A percentile compares a stretch with the other conserved stretches of the same genome.
Conservation (phyloP, 2,888 invertebrate species). For the Drosophila mulleri region DNA sequence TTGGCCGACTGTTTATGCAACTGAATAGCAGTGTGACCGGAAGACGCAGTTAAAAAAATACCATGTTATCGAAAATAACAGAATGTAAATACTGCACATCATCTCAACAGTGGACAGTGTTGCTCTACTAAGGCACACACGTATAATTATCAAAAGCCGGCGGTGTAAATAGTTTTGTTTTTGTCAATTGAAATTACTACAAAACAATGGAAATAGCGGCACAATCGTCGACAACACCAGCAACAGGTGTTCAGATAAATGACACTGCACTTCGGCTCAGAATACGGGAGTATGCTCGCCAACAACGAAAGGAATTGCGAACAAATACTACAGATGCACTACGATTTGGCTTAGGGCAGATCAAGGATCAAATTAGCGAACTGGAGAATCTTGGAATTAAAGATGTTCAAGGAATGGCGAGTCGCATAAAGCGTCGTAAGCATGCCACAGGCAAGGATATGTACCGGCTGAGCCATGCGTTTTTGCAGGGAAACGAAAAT, state of each 20-base stretch:
- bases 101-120: slow-evolving; percentile 19
- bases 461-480: slow-evolving; percentile 82
- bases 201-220: slow-evolving; percentile 18
- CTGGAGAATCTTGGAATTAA: slow-evolving; percentile 76
- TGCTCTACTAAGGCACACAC: not conserved
- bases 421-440: slow-evolving; percentile 82
- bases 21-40: slow-evolving; percentile 32
- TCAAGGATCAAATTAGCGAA: slow-evolving; percentile 72
- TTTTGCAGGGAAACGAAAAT: slow-evolving; percentile 80
- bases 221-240: not conserved
- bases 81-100: not conserved
- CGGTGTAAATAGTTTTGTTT: not conserved
- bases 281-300: slow-evolving; percentile 72
- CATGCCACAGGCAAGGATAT: slow-evolving; percentile 82
- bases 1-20: slow-evolving; percentile 62
- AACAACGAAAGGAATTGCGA: slow-evolving; percentile 72
- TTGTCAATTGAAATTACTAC: not conserved
- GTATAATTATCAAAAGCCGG: slow-evolving; percentile 17
- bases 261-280: slow-evolving; percentile 64
- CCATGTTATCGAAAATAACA: not conserved
- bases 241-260: not conserved
- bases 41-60: not conserved
- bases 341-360: slow-evolving; percentile 82
- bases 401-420: slow-evolving; percentile 81
- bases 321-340: slow-evolving; percentile 72